Evolutionary conservation across 2,113 vertebrate species (phyloP).

Genomic region (Falcunculus frontatus): DNA sequence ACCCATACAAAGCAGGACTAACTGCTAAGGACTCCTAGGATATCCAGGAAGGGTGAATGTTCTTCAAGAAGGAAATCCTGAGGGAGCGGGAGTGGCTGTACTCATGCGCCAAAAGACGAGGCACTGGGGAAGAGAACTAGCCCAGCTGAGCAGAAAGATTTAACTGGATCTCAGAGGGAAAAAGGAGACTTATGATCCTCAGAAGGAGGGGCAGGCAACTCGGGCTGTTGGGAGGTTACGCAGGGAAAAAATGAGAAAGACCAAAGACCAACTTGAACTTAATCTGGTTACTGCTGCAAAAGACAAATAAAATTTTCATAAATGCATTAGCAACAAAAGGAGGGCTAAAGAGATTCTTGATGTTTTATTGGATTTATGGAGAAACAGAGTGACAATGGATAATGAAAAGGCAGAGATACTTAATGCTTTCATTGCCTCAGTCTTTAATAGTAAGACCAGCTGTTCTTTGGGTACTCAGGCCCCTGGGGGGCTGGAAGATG

Average conservation of each 20-base stretch:
- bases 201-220: neutral
- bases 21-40: neutral
- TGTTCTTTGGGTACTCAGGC: neutral
- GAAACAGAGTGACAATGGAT: neutral
- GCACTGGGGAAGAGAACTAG: neutral
- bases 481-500: neutral
- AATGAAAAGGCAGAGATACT: neutral
- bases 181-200: neutral
- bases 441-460: neutral
- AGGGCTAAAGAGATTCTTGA: fast-evolving
- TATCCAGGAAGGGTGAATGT: neutral
- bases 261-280: neutral
- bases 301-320: neutral
- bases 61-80: neutral
- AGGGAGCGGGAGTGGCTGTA: neutral
- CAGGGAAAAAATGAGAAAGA: neutral
- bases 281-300: neutral
- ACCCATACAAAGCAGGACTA: neutral
- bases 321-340: neutral
- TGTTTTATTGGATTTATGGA: neutral
- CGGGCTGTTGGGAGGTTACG: neutral
- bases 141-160: neutral
- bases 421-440: neutral
- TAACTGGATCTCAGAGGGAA: neutral
- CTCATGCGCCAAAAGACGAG: neutral